These are phyloP conservation scores for Zhuqinia jingwanae DNA, from an alignment of 2,888 invertebrate species.

Conservation along the genomic window DNA sequence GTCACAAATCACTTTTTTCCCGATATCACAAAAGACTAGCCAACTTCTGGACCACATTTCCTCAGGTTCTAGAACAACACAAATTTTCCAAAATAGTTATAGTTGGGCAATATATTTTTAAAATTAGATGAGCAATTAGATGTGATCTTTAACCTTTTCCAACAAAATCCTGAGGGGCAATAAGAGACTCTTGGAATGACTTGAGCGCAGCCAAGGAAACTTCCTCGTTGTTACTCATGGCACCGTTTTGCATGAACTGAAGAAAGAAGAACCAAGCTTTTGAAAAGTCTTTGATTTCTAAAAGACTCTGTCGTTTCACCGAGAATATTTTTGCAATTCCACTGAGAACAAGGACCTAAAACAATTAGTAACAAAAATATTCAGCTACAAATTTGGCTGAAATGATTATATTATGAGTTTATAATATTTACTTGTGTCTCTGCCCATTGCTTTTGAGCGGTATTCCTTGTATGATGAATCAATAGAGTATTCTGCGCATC, in stretches of 20 bases:
- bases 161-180: slow-evolving; percentile 71
- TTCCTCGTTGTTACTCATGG: slow-evolving; percentile 96
- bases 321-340: slow-evolving; percentile 97
- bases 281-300: slow-evolving; percentile 93
- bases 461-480: slow-evolving; percentile 99
- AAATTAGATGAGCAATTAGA: not conserved
- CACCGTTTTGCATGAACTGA: slow-evolving; percentile 96
- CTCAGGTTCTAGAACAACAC: slow-evolving; percentile 77
- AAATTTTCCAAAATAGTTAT: no score
- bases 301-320: slow-evolving; percentile 92
- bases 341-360: slow-evolving; percentile 90
- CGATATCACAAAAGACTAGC: slow-evolving; percentile 78
- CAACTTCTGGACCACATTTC: slow-evolving; percentile 77
- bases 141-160: slow-evolving; percentile 57
- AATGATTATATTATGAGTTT: not conserved
- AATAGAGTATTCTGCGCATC: slow-evolving; percentile 96
- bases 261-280: slow-evolving; percentile 96
- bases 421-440: slow-evolving; percentile 90
- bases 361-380: no score
- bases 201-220: slow-evolving; percentile 97
- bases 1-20: slow-evolving; percentile 77
- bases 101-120: no score
- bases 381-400: not conserved
- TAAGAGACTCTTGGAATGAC: slow-evolving; percentile 96
- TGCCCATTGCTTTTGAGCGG: slow-evolving; percentile 99